These are phyloP conservation scores for Buphagus erythrorhynchus DNA, from an alignment of 2,797 vertebrate genomes.

Conservation along the genomic window DNA sequence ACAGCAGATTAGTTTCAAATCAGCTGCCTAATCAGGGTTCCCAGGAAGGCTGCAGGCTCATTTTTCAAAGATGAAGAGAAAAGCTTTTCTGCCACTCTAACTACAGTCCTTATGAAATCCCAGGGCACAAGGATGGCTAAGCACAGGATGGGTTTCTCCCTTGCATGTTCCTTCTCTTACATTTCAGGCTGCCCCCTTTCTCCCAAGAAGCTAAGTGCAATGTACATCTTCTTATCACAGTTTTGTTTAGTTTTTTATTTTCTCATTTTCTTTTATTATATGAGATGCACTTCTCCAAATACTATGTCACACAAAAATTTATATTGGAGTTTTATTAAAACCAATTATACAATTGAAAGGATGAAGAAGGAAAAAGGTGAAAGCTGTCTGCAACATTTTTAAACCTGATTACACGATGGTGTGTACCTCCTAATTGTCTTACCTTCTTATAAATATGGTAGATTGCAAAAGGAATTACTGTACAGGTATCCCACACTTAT, in stretches of 20 bases:
- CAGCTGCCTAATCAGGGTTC: conserved; percentile 39
- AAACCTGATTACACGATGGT: not conserved
- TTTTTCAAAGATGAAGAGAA: conserved; percentile 34
- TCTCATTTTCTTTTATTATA: not conserved
- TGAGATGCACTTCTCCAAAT: not conserved
- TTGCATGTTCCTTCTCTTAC: not conserved
- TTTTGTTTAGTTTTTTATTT: not conserved
- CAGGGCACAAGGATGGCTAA: fast-evolving
- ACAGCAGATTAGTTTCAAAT: conserved; percentile 57
- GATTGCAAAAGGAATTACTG: not conserved
- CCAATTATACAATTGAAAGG: not conserved
- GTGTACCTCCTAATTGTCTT: not conserved
- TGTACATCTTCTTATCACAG: fast-evolving
- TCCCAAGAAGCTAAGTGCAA: not conserved
- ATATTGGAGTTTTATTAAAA: not conserved
- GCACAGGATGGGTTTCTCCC: not conserved
- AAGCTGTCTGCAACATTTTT: not conserved
- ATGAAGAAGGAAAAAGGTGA: not conserved
- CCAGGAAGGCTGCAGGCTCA: conserved; percentile 29
- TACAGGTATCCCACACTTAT: not conserved
- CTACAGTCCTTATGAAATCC: not conserved
- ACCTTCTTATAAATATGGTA: not conserved
- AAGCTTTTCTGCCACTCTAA: not conserved
- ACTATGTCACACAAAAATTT: not conserved
- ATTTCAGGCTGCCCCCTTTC: not conserved